Conservation (phyloP, 2,888 invertebrate species). For the Xylophagus ater region DNA sequence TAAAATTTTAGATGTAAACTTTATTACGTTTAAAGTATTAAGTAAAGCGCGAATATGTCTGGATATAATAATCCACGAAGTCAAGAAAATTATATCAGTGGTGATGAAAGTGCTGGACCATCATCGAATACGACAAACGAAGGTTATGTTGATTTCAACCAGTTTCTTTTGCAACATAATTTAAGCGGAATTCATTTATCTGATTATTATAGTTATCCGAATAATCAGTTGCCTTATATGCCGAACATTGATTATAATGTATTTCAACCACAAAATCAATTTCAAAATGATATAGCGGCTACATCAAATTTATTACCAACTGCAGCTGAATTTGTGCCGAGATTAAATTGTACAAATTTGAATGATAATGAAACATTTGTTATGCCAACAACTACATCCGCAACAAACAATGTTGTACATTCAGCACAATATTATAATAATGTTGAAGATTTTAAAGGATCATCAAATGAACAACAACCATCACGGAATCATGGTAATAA, state of each 20-base stretch:
- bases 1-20: not conserved
- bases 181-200: slow-evolving; percentile 14
- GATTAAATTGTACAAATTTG: slow-evolving; percentile 28
- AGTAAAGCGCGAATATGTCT: slow-evolving; percentile 3
- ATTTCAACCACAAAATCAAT: slow-evolving; percentile 2
- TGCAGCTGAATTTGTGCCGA: slow-evolving; percentile 36
- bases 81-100: slow-evolving; percentile 5
- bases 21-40: not conserved
- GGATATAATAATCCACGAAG: slow-evolving; percentile 5
- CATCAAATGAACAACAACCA: too few relatives aligned
- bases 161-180: slow-evolving; percentile 37
- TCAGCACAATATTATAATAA: too few relatives aligned
- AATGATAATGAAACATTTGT: too few relatives aligned
- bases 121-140: slow-evolving; percentile 25
- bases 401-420: too few relatives aligned
- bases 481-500: too few relatives aligned
- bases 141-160: slow-evolving; percentile 37
- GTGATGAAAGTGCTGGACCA: too few relatives aligned
- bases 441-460: not conserved
- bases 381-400: too few relatives aligned
- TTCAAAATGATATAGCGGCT: slow-evolving; percentile 22
- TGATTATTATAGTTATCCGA: slow-evolving; percentile 2
- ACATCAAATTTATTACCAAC: slow-evolving; percentile 31
- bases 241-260: slow-evolving; percentile 1
- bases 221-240: slow-evolving; percentile 15